These are phyloP conservation scores for Prenolepis imparis DNA, from an alignment of 2,888 invertebrate genomes.

Conservation along the genomic window DNA sequence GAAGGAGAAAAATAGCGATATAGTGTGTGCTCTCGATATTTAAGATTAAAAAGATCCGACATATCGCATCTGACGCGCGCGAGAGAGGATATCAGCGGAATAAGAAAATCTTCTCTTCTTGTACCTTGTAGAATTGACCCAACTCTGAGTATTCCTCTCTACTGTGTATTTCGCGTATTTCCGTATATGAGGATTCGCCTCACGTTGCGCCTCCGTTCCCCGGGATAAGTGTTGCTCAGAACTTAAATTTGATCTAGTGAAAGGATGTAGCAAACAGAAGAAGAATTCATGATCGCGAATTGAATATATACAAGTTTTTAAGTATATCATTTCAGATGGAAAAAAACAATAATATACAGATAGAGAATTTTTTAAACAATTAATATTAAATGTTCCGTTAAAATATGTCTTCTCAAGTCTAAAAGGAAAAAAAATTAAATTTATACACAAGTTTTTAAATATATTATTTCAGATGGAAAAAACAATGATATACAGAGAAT, in stretches of 20 bases:
- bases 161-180: conserved; percentile 38
- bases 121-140: conserved; percentile 35
- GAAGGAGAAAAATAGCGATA: conserved; percentile 23
- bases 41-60: conserved; percentile 38
- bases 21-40: conserved; percentile 45
- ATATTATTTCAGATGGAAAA: background rate
- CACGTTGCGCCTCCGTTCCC: conserved; percentile 43
- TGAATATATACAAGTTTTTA: conserved; percentile 29
- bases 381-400: background rate
- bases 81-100: conserved; percentile 26
- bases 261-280: conserved; percentile 25
- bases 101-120: conserved; percentile 57
- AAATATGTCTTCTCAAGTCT: background rate
- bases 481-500: background rate
- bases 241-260: conserved; percentile 46
- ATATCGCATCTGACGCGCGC: conserved; percentile 11
- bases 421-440: background rate
- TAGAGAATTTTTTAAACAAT: conserved; percentile 1
- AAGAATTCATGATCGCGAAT: conserved; percentile 23
- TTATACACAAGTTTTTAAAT: too few relatives aligned
- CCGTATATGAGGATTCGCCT: conserved; percentile 35
- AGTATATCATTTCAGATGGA: background rate
- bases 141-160: conserved; percentile 36
- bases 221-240: conserved; percentile 44
- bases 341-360: background rate